These are phyloP conservation scores for Atractosteus spatula DNA, from an alignment of 2,113 vertebrate species.

Conservation along the genomic window DNA sequence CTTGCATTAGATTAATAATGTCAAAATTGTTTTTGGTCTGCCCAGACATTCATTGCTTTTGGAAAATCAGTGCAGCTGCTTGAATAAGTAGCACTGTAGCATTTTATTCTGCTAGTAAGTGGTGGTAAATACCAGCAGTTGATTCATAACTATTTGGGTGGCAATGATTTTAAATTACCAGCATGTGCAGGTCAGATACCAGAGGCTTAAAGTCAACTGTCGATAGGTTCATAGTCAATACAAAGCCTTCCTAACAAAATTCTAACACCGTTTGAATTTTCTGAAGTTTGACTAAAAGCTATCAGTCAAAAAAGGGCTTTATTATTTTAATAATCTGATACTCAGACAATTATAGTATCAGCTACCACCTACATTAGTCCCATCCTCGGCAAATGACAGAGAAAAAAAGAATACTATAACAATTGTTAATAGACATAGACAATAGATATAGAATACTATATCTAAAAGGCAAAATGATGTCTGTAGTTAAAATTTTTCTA, in stretches of 20 bases:
- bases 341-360: neutral
- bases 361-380: neutral
- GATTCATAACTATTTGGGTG: neutral
- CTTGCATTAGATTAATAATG: conserved; percentile 26
- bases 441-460: no score
- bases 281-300: no score
- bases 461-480: no score
- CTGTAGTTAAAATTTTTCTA: no score
- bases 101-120: neutral
- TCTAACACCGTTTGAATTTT: no score
- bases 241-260: neutral
- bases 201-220: neutral
- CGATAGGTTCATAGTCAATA: neutral
- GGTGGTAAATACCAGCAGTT: neutral
- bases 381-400: neutral
- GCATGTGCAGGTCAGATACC: neutral
- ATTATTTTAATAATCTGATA: neutral
- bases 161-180: neutral
- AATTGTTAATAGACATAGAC: no score
- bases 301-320: neutral
- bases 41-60: conserved; percentile 15
- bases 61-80: neutral
- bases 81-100: no score
- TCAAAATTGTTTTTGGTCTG: conserved; percentile 9
- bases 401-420: no score